phyloP scores from a whole-genome alignment of 2,113 vertebrate species.

The Eulemur rufifrons region DNA sequence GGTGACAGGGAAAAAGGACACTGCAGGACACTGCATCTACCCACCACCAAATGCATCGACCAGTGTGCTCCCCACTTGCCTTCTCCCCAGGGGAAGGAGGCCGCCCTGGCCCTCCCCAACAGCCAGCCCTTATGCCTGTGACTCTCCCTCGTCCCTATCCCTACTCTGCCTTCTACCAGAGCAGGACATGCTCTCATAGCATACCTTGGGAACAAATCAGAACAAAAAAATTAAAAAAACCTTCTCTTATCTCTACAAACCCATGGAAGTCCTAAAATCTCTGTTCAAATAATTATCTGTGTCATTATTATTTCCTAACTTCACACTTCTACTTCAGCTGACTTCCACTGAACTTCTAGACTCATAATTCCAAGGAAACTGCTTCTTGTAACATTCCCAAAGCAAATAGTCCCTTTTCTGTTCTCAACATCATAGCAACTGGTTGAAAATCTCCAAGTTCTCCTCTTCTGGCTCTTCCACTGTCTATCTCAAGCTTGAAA shows the following conservation, averaged over 20 bases:
- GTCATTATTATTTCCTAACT: not conserved
- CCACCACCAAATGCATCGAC: too few species aligned
- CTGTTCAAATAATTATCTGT: not conserved
- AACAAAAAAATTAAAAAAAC: not conserved
- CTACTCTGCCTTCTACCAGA: not conserved
- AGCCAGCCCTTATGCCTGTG: not conserved
- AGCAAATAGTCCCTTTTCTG: not conserved
- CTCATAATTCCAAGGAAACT: not conserved
- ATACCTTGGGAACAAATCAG: not conserved
- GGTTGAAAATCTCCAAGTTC: not conserved
- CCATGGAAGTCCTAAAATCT: not conserved
- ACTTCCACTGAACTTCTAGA: not conserved
- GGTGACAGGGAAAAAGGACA: not conserved
- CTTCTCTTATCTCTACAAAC: not conserved
- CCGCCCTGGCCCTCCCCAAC: not conserved
- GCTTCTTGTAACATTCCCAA: not conserved
- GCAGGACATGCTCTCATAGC: not conserved
- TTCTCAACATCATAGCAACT: not conserved
- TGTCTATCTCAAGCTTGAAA: not conserved
- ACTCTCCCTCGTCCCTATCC: not conserved
- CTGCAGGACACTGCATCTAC: not conserved
- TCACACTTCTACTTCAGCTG: not conserved
- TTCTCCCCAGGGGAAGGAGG: not conserved
- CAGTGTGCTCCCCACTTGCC: accelerated
- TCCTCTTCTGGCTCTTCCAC: not conserved